phyloP scores from a whole-genome alignment of 2,888 invertebrate genomes.

The Gortyna flavago region DNA sequence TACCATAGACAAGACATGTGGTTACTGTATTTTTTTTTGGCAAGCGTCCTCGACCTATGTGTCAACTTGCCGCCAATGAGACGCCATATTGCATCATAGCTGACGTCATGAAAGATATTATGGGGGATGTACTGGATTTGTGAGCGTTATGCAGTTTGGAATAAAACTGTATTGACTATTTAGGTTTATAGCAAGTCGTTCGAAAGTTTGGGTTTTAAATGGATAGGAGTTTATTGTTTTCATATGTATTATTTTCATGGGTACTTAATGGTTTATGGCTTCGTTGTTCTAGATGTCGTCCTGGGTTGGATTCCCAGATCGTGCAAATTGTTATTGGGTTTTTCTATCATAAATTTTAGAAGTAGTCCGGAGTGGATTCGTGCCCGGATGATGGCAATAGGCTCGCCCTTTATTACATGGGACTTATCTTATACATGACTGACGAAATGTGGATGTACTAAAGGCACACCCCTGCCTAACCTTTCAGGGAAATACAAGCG shows the following conservation, averaged over 20 bases:
- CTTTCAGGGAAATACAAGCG: no score
- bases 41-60: constrained; percentile 46
- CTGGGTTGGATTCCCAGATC: not conserved
- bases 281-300: not conserved
- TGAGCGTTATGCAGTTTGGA: constrained; percentile 11
- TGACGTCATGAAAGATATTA: constrained; percentile 29
- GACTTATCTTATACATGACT: no score
- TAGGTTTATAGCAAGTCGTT: constrained; percentile 26
- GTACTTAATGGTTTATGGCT: not conserved
- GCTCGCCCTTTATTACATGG: not conserved
- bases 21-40: constrained; percentile 49
- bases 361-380: not conserved
- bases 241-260: not conserved
- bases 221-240: not conserved
- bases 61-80: constrained; percentile 49
- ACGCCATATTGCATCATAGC: constrained; percentile 49
- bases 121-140: constrained; percentile 6
- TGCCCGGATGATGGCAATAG: not conserved
- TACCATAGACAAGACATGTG: constrained; percentile 43
- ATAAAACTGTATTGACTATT: constrained; percentile 23
- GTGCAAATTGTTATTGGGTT: no score
- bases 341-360: not conserved
- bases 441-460: no score
- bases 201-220: constrained; percentile 22
- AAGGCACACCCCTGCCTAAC: no score